Evolutionary conservation across 2,113 vertebrate genomes (phyloP).

Genomic region (Lates calcarifer): DNA sequence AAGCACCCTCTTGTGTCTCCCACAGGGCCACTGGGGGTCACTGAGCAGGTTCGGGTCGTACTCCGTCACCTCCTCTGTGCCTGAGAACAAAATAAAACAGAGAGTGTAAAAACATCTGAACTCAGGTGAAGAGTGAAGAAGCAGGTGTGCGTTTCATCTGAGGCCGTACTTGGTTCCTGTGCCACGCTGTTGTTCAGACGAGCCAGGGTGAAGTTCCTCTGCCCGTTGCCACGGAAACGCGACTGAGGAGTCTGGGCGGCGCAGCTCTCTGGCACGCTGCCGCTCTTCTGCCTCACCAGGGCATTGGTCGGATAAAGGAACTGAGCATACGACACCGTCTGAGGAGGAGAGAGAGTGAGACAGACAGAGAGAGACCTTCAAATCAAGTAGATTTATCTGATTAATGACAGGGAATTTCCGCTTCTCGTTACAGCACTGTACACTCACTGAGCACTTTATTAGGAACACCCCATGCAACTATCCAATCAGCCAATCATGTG

Average conservation of each 20-base stretch:
- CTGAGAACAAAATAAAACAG: constrained; percentile 68
- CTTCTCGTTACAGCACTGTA: neutral
- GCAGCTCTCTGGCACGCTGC: constrained; percentile 68
- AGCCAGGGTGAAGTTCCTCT: constrained; percentile 83
- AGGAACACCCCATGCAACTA: too few species aligned
- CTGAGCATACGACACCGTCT: constrained; percentile 97
- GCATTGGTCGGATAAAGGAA: constrained; percentile 96
- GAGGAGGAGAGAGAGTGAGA: constrained; percentile 16
- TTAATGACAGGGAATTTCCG: too few species aligned
- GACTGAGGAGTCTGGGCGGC: constrained; percentile 74
- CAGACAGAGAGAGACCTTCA: neutral
- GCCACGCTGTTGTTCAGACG: constrained; percentile 81
- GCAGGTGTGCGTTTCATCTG: neutral
- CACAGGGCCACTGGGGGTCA: constrained; percentile 97
- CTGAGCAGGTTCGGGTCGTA: constrained; percentile 96
- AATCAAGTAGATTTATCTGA: neutral
- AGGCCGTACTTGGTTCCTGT: constrained; percentile 86
- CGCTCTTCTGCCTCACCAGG: constrained; percentile 88
- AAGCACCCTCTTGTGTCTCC: constrained; percentile 97
- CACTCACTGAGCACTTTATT: too few species aligned
- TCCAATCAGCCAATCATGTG: neutral
- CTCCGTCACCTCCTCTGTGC: constrained; percentile 86
- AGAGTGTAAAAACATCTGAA: neutral
- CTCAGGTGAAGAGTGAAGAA: neutral
- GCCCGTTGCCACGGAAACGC: constrained; percentile 83